Conservation (phyloP, 2,113 vertebrate species). For the Peucedramus taeniatus region DNA sequence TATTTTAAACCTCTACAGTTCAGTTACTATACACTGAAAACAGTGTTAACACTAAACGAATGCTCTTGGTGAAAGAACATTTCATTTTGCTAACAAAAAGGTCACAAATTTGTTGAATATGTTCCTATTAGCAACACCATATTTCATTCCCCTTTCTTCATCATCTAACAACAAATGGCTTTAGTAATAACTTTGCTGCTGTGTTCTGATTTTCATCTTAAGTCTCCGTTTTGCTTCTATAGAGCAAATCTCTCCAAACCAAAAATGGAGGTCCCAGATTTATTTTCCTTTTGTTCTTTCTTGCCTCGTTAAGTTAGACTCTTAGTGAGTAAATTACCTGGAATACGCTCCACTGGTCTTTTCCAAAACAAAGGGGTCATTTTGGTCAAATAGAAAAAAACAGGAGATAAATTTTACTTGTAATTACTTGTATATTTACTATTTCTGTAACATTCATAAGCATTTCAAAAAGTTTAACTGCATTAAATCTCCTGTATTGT, state of each 20-base stretch:
- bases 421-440: neutral
- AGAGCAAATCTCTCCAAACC: neutral
- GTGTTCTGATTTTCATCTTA: neutral
- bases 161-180: neutral
- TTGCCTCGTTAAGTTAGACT: neutral
- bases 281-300: neutral
- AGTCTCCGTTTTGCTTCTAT: neutral
- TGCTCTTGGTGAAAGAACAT: neutral
- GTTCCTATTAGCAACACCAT: neutral
- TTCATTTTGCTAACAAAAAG: neutral
- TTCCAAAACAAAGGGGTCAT: neutral
- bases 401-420: neutral
- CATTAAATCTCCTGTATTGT: neutral
- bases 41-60: neutral
- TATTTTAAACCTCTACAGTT: neutral
- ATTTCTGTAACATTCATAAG: neutral
- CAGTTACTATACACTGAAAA: neutral
- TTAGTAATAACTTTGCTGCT: neutral
- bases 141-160: neutral
- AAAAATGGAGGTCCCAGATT: neutral
- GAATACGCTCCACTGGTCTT: fast-evolving
- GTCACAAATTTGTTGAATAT: neutral
- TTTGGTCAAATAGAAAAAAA: neutral
- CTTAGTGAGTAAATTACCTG: neutral
- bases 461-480: neutral